Base-by-base conservation (phyloP, 2,113 vertebrate genomes). In the Eulacestoma nigropectus region DNA sequence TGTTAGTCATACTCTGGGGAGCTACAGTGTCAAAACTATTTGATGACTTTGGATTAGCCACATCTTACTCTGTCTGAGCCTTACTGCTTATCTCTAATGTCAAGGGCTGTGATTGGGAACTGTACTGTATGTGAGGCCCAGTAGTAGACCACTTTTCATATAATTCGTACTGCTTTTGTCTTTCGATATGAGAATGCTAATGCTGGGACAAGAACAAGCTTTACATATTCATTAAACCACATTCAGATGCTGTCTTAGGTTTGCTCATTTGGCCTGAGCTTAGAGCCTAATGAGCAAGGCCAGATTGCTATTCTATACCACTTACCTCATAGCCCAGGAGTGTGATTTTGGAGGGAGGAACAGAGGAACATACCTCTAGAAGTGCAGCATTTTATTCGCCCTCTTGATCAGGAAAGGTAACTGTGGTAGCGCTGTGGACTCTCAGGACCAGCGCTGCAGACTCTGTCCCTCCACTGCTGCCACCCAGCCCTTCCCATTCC, bases 191-290 rank as follows among this genome's bases (percentile, higher is more conserved):
- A 44, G 32, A 81, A 53, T 74, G 11, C 27, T 73, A 82, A 22
- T 52, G 3, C 13, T 72, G 39, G 55, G 17, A 42, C 20, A 87
- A 80, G 56, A 92, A 63, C 32, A 50, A 89, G 12, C 6, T 26
- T 62, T 65, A 75, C 47, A 39, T 55, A 70, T 59, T 44, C 64
- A 46, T 50, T 75, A 59, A 90, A 42, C 7, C 1, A 2, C 65
- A 63, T 53, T 79, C 57, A 59, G 22, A 32, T 46, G 9, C 15
- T 16, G 22, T 12, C 14, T 17, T 8, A 19, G 5, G 17, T 60
- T 27, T 52, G 33, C 7, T 59, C 27, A 14, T 2, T 13, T 20
- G 35, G 13, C 8, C 0, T 0, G 62, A 67, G 16, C 21, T n/a
- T 9, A 35, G 37, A 35, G 44, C 52, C 2, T 0, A 6, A 17